Evolutionary conservation across 1,140 invertebrate species (phyloP).

Genomic region (Atopsyche davidsoni): DNA sequence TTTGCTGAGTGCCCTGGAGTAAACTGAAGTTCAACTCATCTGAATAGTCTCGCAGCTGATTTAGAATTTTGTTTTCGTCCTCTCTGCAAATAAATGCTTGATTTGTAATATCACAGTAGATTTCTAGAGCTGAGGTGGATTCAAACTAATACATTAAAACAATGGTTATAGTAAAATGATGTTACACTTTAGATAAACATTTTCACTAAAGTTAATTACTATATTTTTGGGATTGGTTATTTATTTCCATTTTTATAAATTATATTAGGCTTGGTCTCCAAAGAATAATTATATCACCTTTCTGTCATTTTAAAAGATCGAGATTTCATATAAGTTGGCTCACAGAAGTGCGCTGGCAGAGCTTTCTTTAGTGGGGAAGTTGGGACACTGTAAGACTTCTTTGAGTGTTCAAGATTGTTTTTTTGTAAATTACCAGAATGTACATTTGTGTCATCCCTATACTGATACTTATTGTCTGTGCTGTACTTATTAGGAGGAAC

Average conservation of each 20-base stretch:
- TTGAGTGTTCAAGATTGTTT: constrained; percentile 26
- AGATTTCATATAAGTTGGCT: constrained; percentile 50
- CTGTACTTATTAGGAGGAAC: constrained; percentile 31
- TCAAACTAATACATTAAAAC: too few relatives aligned
- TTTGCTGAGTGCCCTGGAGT: constrained; percentile 43
- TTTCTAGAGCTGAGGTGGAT: too few relatives aligned
- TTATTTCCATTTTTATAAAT: too few relatives aligned
- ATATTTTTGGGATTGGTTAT: too few relatives aligned
- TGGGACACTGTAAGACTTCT: constrained; percentile 48
- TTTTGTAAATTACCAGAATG: constrained; percentile 21
- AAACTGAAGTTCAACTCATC: constrained; percentile 44
- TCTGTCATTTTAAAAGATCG: constrained; percentile 63
- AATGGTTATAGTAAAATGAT: too few relatives aligned
- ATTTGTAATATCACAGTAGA: too few relatives aligned
- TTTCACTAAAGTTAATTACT: too few relatives aligned
- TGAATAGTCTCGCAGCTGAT: constrained; percentile 40
- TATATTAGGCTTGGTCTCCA: too few relatives aligned
- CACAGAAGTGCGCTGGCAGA: constrained; percentile 32
- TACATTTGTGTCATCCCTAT: constrained; percentile 28
- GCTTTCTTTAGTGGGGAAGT: constrained; percentile 45
- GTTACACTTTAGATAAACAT: too few relatives aligned
- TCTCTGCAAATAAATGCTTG: constrained; percentile 54
- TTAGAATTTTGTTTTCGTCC: constrained; percentile 54
- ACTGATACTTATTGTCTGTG: constrained; percentile 40
- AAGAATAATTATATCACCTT: too few relatives aligned